Percentiles rank a stretch among this genome's conserved stretches.
phyloP scores from a whole-genome alignment of 2,888 invertebrate genomes.

The Gordius sp. region DNA sequence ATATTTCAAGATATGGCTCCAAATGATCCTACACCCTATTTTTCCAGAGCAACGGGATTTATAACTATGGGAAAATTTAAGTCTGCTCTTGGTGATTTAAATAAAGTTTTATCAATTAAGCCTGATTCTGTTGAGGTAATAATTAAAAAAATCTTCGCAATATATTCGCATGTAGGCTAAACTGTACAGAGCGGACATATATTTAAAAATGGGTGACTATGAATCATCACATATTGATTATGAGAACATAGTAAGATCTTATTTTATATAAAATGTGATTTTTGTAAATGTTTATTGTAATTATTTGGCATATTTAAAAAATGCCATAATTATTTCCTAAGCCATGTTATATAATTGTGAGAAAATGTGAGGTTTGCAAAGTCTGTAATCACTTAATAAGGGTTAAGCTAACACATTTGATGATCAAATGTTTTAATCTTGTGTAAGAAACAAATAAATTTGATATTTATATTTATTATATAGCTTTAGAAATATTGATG shows the following conservation, averaged over 20 bases:
- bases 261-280: neutral
- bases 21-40: constrained; percentile 73
- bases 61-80: constrained; percentile 79
- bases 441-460: too few relatives aligned
- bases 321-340: too few relatives aligned
- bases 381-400: too few relatives aligned
- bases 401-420: too few relatives aligned
- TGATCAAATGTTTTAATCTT: too few relatives aligned
- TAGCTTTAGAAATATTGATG: too few relatives aligned
- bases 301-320: too few relatives aligned
- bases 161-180: constrained; percentile 33
- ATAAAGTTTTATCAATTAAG: constrained; percentile 65
- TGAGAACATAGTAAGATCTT: constrained; percentile 47
- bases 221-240: constrained; percentile 54
- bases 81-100: constrained; percentile 72
- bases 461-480: too few relatives aligned
- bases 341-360: too few relatives aligned
- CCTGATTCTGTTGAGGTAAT: constrained; percentile 72
- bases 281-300: neutral
- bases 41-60: constrained; percentile 77
- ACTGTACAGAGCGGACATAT: constrained; percentile 54
- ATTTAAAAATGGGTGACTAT: constrained; percentile 57
- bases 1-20: constrained; percentile 60
- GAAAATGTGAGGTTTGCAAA: too few relatives aligned
- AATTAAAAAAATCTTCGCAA: constrained; percentile 18